These are phyloP conservation scores for Rhagonycha fulva DNA, from an alignment of 2,888 invertebrate genomes.

Conservation along the genomic window DNA sequence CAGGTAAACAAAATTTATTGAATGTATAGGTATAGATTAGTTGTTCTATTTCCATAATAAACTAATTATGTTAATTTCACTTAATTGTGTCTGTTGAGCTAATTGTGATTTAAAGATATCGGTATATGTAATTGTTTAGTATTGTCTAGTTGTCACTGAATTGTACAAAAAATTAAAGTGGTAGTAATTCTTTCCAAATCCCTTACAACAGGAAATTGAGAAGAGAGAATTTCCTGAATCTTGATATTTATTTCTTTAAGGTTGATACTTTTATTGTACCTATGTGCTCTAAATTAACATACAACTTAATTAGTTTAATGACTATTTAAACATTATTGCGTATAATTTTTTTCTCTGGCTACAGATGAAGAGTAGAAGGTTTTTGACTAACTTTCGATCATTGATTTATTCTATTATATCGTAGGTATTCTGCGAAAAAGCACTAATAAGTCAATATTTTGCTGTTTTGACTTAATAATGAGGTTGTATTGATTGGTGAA, in stretches of 20 bases:
- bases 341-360: not conserved
- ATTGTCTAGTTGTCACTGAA: not conserved
- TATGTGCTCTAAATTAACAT: not conserved
- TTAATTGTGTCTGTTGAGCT: conserved; percentile 17
- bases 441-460: too few species aligned
- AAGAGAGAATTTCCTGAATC: conserved; percentile 2
- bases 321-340: not conserved
- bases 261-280: not conserved
- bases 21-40: not conserved
- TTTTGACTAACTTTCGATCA: not conserved
- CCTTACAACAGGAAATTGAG: conserved; percentile 23
- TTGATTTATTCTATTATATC: too few species aligned
- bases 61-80: conserved; percentile 13
- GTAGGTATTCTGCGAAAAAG: too few species aligned
- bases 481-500: too few species aligned
- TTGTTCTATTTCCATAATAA: conserved; percentile 17
- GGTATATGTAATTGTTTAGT: not conserved
- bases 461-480: too few species aligned
- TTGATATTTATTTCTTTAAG: conserved; percentile 7
- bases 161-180: not conserved
- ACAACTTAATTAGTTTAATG: not conserved
- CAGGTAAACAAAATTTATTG: not conserved
- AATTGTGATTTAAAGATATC: not conserved
- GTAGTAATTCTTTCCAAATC: conserved; percentile 1
- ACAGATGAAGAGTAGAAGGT: not conserved